Conservation (phyloP, 2,113 vertebrate genomes). For the Brachyhypopomus occidentalis region DNA sequence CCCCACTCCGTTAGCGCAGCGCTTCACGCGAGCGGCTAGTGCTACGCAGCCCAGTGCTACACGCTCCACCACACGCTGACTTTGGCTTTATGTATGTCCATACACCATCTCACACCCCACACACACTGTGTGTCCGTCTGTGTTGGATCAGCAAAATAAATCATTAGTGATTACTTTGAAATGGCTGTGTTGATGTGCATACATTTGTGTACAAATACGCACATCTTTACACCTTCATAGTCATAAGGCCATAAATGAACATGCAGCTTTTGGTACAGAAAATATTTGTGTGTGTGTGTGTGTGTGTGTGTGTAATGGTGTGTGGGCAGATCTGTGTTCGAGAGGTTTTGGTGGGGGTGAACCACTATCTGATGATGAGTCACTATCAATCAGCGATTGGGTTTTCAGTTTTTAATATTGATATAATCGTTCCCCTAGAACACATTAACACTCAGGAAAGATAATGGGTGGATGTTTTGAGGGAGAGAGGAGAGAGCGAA, state of each 20-base stretch:
- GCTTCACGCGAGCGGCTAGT: neutral
- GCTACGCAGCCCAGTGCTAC: neutral
- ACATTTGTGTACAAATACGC: no score
- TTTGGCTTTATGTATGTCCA: constrained; percentile 8
- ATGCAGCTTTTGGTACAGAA: no score
- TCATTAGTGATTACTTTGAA: neutral
- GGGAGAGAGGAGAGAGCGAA: constrained; percentile 53
- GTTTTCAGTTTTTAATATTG: constrained; percentile 73
- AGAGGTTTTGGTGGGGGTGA: constrained; percentile 47
- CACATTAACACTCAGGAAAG: constrained; percentile 74
- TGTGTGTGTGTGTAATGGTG: constrained; percentile 18
- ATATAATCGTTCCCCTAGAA: constrained; percentile 73
- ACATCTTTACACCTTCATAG: no score
- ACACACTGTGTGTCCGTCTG: neutral
- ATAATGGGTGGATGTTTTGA: constrained; percentile 69
- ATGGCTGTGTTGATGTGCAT: no score
- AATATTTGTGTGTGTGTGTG: neutral
- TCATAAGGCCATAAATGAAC: no score
- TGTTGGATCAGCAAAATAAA: constrained; percentile 9
- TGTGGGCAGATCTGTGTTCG: constrained; percentile 48
- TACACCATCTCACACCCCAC: neutral
- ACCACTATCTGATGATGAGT: constrained; percentile 62
- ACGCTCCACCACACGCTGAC: neutral
- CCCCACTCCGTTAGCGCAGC: neutral
- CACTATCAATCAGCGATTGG: constrained; percentile 68